Evolutionary conservation across 92 coral and sea anemone species (phyloP).

Genomic region (Bergia sp.): DNA sequence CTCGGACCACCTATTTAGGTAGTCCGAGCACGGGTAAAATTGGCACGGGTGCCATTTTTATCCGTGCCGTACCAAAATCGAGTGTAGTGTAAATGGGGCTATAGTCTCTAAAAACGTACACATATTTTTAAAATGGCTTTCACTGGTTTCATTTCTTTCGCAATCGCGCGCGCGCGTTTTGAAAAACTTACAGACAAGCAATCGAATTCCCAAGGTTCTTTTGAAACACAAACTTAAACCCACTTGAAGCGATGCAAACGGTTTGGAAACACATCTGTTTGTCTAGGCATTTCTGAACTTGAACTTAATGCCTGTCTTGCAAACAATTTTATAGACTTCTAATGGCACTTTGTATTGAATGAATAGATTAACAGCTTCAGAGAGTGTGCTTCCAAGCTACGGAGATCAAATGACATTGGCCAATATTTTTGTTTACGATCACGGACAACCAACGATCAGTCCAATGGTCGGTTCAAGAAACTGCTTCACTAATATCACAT

Average conservation of each 20-base stretch:
- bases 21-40: too few species aligned
- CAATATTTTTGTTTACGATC: neutral
- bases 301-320: neutral
- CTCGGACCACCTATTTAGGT: too few species aligned
- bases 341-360: neutral
- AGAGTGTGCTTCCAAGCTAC: neutral
- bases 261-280: conserved; percentile 8
- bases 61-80: too few species aligned
- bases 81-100: too few species aligned
- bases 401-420: neutral
- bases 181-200: neutral
- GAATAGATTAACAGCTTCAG: neutral
- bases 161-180: too few species aligned
- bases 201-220: neutral
- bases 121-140: too few species aligned
- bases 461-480: neutral
- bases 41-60: too few species aligned
- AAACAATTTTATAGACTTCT: neutral
- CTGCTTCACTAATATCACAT: neutral
- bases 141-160: too few species aligned
- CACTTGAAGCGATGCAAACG: conserved; percentile 5
- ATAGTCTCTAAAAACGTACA: too few species aligned
- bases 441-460: neutral
- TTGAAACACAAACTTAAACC: conserved; percentile 5
- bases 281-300: neutral